A percentile compares a stretch with the other conserved stretches of the same genome.
Evolutionary conservation across 2,113 vertebrate species (phyloP).

Genomic region (Gallinago undulata): DNA sequence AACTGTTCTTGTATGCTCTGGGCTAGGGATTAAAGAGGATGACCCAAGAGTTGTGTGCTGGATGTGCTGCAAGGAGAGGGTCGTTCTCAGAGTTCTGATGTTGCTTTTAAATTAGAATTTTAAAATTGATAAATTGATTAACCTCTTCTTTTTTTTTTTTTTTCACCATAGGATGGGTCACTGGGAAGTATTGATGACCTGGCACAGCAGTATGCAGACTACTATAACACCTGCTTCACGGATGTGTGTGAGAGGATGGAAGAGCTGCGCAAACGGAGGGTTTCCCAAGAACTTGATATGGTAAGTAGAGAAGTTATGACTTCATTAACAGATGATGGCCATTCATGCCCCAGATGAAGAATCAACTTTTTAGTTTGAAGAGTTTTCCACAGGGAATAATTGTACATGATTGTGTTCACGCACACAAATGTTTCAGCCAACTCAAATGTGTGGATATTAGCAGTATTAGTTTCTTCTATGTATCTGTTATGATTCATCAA

Average conservation of each 20-base stretch:
- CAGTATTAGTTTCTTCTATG: not conserved
- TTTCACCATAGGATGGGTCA: slow-evolving; percentile 87
- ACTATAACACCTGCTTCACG: slow-evolving; percentile 94
- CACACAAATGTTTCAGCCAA: not conserved
- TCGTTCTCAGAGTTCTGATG: not conserved
- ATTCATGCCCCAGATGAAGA: not conserved
- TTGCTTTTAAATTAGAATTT: not conserved
- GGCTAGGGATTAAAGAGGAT: not conserved
- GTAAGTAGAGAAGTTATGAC: slow-evolving; percentile 65
- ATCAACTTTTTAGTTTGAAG: not conserved
- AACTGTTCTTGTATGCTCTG: not conserved
- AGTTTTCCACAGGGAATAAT: not conserved
- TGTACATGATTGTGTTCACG: not conserved
- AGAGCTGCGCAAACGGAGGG: slow-evolving; percentile 90
- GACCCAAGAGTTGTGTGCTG: not conserved
- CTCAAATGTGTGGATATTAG: not conserved
- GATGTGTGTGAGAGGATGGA: slow-evolving; percentile 97
- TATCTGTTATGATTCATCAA: slow-evolving; percentile 34
- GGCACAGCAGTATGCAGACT: slow-evolving; percentile 95
- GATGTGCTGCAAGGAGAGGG: not conserved
- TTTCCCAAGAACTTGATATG: slow-evolving; percentile 92
- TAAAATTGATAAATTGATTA: not conserved
- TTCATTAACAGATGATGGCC: not conserved
- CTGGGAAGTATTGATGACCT: slow-evolving; percentile 97
- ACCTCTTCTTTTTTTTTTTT: not conserved